Evolutionary conservation across 37 sponge, comb jelly and placozoan genomes (phyloP), one percentile per base, ranked within the genome.

Genomic region (Diacarnus erythraeanus): DNA sequence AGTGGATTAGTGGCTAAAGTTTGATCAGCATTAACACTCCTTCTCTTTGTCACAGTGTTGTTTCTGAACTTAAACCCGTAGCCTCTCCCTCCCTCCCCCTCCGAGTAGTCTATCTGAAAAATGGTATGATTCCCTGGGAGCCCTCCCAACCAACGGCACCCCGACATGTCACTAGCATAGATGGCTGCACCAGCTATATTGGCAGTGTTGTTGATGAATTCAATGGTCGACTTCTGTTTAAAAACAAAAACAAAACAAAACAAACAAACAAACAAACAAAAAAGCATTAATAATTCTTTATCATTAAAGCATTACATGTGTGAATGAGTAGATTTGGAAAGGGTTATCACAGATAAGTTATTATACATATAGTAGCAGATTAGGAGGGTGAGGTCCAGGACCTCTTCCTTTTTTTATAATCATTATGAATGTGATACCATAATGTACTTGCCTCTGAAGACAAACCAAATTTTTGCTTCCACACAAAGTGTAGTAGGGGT

Each of bases 121-220:
- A 85, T 81, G 58, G 79, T 74, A 21, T 29, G 15, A 43, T 71
- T 43, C 3, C 27, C 47, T 44, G 30, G 10, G 3, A 31, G n/a
- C 31, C 42, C 59, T 30, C 87, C 87, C 58, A 82, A 56, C 91
- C 91, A 91, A 3, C 26, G 64, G 75, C 91, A 91, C 1, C 83
- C 56, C 57, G 74, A 42, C 69, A 91, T 64, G 56, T 91, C 91
- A 64, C 70, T 86, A 23, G 91, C 83, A 74, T 74, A 91, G 15
- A 91, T 81, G 8, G 87, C 91, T 41, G 83, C 82, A 10, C 91
- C 91, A 42, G 81, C 86, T 18, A 76, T 33, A 30, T 75, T 58
- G 57, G 87, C 91, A 20, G 69, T 73, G 60, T 91, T 91, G 69
- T 85, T 77, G 44, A 86, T 33, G 63, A 91, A 91, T 12, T 84